A percentile compares a stretch with the other conserved stretches of the same genome.
Evolutionary conservation across 2,888 invertebrate genomes (phyloP).

Genomic region (Aphidius colemani): DNA sequence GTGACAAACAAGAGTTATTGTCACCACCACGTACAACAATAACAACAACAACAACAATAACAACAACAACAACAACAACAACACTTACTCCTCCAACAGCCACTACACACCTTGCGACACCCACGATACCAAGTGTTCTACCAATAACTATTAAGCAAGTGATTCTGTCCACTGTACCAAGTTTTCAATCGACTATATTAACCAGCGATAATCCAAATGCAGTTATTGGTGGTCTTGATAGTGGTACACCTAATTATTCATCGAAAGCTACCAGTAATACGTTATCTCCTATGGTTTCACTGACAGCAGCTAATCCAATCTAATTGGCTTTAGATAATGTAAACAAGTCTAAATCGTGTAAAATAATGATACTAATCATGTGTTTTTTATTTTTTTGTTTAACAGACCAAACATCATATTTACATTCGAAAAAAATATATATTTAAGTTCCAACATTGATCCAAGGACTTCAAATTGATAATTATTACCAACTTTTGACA

Average conservation of each 20-base stretch:
- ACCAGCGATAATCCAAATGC: conserved; percentile 26
- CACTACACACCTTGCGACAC: conserved; percentile 12
- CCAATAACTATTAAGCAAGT: conserved; percentile 18
- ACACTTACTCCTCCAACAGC: conserved; percentile 38
- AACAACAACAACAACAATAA: conserved; percentile 43
- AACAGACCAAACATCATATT: no score
- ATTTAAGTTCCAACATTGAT: no score
- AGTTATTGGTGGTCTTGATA: no score
- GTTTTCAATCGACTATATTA: conserved; percentile 24
- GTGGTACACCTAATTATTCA: conserved; percentile 1
- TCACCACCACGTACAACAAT: conserved; percentile 66
- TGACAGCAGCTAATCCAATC: conserved; percentile 37
- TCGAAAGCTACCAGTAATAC: conserved; percentile 32
- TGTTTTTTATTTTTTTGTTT: no score
- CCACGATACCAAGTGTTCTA: conserved; percentile 20
- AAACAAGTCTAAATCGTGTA: no score
- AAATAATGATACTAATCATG: no score
- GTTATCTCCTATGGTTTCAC: conserved; percentile 31
- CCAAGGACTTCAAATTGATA: no score
- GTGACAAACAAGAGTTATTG: conserved; percentile 74
- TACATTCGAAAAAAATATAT: no score
- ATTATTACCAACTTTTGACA: no score
- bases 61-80: conserved; percentile 46
- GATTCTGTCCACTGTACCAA: conserved; percentile 1
- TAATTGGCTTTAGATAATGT: conserved; percentile 22